Evolutionary conservation across 2,113 vertebrate species (phyloP).

Genomic region (Leptodactylus fuscus): DNA sequence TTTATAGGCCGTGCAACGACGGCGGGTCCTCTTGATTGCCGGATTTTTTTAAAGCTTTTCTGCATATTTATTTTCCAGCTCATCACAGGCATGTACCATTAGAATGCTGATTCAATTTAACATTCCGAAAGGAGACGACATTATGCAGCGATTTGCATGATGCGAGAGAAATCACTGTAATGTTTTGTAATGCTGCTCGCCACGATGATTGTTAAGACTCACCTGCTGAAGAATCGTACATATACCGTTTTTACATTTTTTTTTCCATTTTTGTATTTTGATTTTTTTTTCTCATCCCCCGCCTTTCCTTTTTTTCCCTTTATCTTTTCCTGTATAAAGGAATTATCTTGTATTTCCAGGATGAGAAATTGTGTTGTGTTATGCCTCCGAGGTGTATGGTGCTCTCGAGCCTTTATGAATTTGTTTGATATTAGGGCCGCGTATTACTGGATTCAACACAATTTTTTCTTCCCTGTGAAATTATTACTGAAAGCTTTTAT

Average conservation of each 20-base stretch:
- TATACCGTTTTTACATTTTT: slow-evolving; percentile 31
- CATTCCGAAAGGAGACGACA: slow-evolving; percentile 81
- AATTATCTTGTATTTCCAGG: slow-evolving; percentile 80
- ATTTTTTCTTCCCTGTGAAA: slow-evolving; percentile 81
- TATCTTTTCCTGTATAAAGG: slow-evolving; percentile 61
- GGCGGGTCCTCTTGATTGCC: slow-evolving; percentile 92
- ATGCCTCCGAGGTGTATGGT: slow-evolving; percentile 83
- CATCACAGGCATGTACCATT: slow-evolving; percentile 90
- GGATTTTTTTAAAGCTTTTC: slow-evolving; percentile 83
- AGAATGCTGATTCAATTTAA: slow-evolving; percentile 97
- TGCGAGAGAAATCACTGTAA: slow-evolving; percentile 81
- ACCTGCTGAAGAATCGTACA: slow-evolving; percentile 68
- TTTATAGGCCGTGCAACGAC: slow-evolving; percentile 93
- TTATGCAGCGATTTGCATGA: slow-evolving; percentile 88
- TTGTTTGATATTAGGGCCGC: slow-evolving; percentile 82
- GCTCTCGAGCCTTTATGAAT: slow-evolving; percentile 82
- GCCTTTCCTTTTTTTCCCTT: slow-evolving; percentile 69
- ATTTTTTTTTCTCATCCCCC: slow-evolving; percentile 63
- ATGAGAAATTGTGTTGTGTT: slow-evolving; percentile 86
- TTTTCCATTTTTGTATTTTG: background rate
- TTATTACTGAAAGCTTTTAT: slow-evolving; percentile 88
- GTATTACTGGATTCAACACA: slow-evolving; percentile 83
- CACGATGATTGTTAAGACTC: slow-evolving; percentile 74
- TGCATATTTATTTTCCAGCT: slow-evolving; percentile 98
- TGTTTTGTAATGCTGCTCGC: slow-evolving; percentile 72